Conservation (phyloP, 2,888 invertebrate species). For the Hylaea fasciaria region DNA sequence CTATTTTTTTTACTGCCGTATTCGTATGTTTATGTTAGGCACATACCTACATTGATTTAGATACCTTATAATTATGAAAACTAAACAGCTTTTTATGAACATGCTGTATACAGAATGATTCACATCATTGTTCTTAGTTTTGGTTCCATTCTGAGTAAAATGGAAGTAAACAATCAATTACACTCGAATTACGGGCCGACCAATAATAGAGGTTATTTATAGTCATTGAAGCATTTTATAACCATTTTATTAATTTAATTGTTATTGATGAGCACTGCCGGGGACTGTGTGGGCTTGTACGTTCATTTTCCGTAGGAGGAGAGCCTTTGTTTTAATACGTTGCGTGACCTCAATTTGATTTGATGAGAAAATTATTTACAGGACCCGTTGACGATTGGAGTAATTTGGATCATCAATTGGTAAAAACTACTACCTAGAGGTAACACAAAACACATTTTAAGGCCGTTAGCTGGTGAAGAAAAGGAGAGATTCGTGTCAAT, state of each 20-base stretch:
- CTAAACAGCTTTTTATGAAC: constrained; percentile 24
- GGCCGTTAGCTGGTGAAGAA: too few species aligned
- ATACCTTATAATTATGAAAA: neutral
- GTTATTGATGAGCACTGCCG: constrained; percentile 72
- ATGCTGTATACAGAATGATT: constrained; percentile 67
- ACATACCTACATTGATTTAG: neutral
- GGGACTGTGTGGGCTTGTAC: constrained; percentile 67
- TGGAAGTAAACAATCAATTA: constrained; percentile 82
- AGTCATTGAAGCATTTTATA: constrained; percentile 77
- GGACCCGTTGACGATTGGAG: constrained; percentile 5
- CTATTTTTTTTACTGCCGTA: too few species aligned
- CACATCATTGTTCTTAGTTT: constrained; percentile 75
- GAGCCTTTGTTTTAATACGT: constrained; percentile 56
- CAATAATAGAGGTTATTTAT: constrained; percentile 80
- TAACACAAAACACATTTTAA: too few species aligned
- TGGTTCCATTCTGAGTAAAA: constrained; percentile 77
- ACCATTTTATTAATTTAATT: constrained; percentile 81
- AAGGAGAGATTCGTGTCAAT: neutral
- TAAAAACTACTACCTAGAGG: too few species aligned
- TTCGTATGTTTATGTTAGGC: too few species aligned
- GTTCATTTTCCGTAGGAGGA: constrained; percentile 59
- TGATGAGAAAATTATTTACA: constrained; percentile 27
- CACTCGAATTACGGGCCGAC: constrained; percentile 73
- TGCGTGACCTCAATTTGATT: constrained; percentile 31
- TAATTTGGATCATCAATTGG: neutral